phyloP scores from a whole-genome alignment of 2,113 vertebrate genomes.

The Podarcis muralis region DNA sequence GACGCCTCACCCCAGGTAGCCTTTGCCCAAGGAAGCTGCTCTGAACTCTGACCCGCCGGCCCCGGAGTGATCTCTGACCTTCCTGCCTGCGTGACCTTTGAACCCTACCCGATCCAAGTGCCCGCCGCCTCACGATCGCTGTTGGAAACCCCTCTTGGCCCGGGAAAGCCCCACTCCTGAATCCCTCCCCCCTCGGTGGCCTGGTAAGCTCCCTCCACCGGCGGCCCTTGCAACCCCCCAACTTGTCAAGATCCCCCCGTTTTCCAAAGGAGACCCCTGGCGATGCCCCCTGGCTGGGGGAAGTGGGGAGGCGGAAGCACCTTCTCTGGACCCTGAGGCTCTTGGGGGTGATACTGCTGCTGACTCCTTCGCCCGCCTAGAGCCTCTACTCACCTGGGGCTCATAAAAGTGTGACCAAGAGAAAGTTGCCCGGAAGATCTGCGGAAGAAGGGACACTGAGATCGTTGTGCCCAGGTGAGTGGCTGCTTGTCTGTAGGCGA shows the following conservation, averaged over 20 bases:
- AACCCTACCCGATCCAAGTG: not conserved
- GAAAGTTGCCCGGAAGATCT: not conserved
- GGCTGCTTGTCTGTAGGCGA: not conserved
- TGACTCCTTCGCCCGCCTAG: not conserved
- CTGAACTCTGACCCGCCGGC: not conserved
- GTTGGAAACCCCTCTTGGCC: not conserved
- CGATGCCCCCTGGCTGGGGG: constrained; percentile 36
- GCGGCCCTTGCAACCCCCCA: not conserved
- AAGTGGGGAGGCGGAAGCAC: constrained; percentile 4
- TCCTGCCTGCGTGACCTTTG: not conserved
- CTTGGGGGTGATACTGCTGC: not conserved
- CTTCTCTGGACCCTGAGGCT: not conserved
- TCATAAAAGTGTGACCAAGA: not conserved
- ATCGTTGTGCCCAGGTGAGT: not conserved
- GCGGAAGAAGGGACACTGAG: not conserved
- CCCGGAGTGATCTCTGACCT: not conserved
- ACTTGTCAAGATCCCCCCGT: not conserved
- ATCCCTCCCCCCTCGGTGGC: not conserved
- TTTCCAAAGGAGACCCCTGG: not conserved
- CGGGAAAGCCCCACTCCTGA: too few species aligned
- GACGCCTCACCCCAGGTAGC: not conserved
- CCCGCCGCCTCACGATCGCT: too few species aligned
- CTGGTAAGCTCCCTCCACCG: not conserved
- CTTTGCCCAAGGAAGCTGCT: not conserved
- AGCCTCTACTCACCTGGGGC: not conserved